These are phyloP conservation scores for Pachycephus smyrnensis DNA, from an alignment of 2,888 invertebrate species.

Conservation along the genomic window DNA sequence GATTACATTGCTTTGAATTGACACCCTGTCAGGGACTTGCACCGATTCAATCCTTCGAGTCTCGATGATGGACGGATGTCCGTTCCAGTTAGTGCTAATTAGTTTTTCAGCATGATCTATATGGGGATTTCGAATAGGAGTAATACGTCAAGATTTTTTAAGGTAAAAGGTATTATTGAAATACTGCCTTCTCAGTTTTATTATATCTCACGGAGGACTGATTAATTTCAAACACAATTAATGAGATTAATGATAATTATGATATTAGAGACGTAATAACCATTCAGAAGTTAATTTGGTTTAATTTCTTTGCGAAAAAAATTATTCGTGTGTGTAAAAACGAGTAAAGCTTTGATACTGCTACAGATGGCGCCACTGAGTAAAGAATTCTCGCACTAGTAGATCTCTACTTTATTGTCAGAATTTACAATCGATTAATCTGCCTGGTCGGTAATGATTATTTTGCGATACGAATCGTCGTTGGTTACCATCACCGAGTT, in stretches of 20 bases:
- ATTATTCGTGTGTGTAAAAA: neutral
- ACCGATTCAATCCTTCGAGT: conserved; percentile 47
- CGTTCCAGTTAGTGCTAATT: conserved; percentile 37
- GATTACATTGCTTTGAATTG: conserved; percentile 59
- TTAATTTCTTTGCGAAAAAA: too few relatives aligned
- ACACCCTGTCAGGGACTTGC: conserved; percentile 45
- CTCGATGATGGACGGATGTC: conserved; percentile 45
- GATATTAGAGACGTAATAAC: neutral
- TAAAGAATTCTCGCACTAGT: neutral
- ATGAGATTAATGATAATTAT: neutral
- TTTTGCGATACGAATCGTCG: neutral
- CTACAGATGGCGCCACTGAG: neutral
- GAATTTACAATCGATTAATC: neutral
- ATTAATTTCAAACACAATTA: neutral
- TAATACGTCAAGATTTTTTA: neutral
- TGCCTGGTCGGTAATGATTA: neutral
- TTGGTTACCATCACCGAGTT: neutral
- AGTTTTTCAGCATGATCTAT: neutral
- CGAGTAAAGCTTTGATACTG: neutral
- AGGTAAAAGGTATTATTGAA: neutral
- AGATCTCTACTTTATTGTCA: neutral
- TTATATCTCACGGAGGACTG: neutral
- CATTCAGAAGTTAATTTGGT: too few relatives aligned
- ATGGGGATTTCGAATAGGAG: neutral
- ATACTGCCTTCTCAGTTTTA: neutral